Evolutionary conservation across 2,113 vertebrate genomes (phyloP).

Genomic region (Oryzias woworae): DNA sequence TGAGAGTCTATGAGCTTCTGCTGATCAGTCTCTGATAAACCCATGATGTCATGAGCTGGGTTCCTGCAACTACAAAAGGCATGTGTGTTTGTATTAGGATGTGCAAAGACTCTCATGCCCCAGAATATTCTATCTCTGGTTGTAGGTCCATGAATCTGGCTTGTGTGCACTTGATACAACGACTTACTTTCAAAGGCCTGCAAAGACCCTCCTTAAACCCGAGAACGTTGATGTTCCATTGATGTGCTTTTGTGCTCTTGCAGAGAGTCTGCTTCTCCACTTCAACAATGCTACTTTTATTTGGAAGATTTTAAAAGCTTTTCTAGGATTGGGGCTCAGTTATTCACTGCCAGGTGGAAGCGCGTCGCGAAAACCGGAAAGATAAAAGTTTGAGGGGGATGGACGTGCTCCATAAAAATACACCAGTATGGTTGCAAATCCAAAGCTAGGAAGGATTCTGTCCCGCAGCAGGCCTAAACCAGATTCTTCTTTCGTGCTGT

Average conservation of each 20-base stretch:
- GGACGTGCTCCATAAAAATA: conserved; percentile 15
- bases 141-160: conserved; percentile 30
- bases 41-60: conserved; percentile 73
- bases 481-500: too few relatives aligned
- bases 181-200: conserved; percentile 38
- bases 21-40: conserved; percentile 76
- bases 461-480: too few relatives aligned
- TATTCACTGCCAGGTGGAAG: conserved; percentile 7
- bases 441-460: conserved; percentile 30
- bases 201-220: conserved; percentile 8
- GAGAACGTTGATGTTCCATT: conserved; percentile 7
- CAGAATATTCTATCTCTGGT: conserved; percentile 20
- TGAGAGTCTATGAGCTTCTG: conserved; percentile 73
- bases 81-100: conserved; percentile 37
- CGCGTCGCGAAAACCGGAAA: conserved; percentile 9
- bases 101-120: background rate
- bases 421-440: conserved; percentile 14
- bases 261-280: conserved; percentile 28
- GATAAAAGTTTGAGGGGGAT: conserved; percentile 17
- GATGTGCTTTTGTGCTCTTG: conserved; percentile 38
- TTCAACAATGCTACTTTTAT: conserved; percentile 25
- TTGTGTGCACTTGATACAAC: conserved; percentile 8
- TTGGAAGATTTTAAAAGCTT: conserved; percentile 19
- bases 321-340: conserved; percentile 12
- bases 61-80: conserved; percentile 54